Evolutionary conservation across 2,888 invertebrate genomes (phyloP), one percentile per base, ranked within the genome.

Genomic region (Caenorhabditis drosophilae): DNA sequence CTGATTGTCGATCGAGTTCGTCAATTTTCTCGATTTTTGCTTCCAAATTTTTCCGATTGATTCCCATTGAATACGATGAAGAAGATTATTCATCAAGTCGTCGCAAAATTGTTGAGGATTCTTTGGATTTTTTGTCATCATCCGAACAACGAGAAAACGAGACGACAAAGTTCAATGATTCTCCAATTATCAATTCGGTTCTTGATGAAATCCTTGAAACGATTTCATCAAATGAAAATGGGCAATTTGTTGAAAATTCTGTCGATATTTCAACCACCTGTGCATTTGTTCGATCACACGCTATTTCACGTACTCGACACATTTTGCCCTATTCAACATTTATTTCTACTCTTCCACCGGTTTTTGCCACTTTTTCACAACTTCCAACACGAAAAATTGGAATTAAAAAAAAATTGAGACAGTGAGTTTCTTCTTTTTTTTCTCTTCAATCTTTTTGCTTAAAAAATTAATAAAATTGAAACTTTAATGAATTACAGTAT

Each of bases 11-110:
- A n/a, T n/a, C n/a, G n/a, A n/a, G n/a, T n/a, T n/a, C n/a, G n/a
- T 36, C 60, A 11, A 60, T 54, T 38, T 40, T 60, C 12, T 50
- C 60, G 23, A 50, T 50, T 25, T 50, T 54, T 9, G 50, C 54
- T 16, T 54, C 50, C 54, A 54, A 38, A 41, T 26, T 60, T 16
- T 50, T 60, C 36, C 60, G 60, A 11, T 40, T 47, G 23, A 60
- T 60, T 54, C 60, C 60, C 35, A 60, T 60, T 34, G 60, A 60
- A 40, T 49, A 53, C 38, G 52, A 53, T 54, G 60, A 60, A 26
- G 60, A 60, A 54, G 53, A 60, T 47, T 45, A 51, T 45, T 51
- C 50, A 23, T 52, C 62, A 20, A 62, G 62, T 49, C 56, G 56
- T 34, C 52, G 56, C 31, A 48, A 56, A 38, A 51, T 56, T 46